Evolutionary conservation across 2,797 vertebrate genomes (phyloP), one percentile per base, ranked within the genome.

Genomic region (Periparus ater): DNA sequence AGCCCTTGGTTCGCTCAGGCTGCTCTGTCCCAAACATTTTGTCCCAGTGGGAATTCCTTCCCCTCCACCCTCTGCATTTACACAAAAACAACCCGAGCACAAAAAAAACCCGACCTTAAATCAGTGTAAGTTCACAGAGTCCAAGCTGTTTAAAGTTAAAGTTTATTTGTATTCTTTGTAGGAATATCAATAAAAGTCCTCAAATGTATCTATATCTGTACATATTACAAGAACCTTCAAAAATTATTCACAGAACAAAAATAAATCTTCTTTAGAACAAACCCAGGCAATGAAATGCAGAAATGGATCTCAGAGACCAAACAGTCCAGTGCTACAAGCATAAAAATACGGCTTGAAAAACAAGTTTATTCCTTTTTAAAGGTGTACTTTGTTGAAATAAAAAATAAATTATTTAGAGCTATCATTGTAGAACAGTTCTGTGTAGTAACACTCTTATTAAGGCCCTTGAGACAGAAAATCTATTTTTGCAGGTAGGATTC

Each of bases 221-320:
- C 98, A 98, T 98, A 96, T 98, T 98, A 98, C 97, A 98, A 98
- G 97, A 98, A 98, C 97, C 73, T 90, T 98, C 97, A 97, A 98
- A 98, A 98, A 98, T 97, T 98, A 98, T 98, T 98, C 98, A 98
- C 98, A 98, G 97, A 98, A 98, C 98, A 98, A 98, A 98, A 98
- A 98, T 98, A 98, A 98, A 98, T 98, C 97, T 97, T 98, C 97
- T 98, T 98, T 98, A 98, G 97, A 98, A 98, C 95, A 97, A 98
- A 98, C 96, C 97, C 97, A 98, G 97, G 97, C 97, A 98, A 98
- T 97, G 98, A 98, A 98, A 98, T 98, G 98, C 95, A 97, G 98
- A 97, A 95, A 96, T 96, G 97, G 97, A 96, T 97, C 97, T 97
- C 96, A 94, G 89, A 96, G 96, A 97, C 93, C 96, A 95, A 97